A percentile compares a stretch with the other conserved stretches of the same genome.
Evolutionary conservation across 35 echinoderm and acorn worm species (phyloP).

Genomic region (Ophiothrix spiculata): DNA sequence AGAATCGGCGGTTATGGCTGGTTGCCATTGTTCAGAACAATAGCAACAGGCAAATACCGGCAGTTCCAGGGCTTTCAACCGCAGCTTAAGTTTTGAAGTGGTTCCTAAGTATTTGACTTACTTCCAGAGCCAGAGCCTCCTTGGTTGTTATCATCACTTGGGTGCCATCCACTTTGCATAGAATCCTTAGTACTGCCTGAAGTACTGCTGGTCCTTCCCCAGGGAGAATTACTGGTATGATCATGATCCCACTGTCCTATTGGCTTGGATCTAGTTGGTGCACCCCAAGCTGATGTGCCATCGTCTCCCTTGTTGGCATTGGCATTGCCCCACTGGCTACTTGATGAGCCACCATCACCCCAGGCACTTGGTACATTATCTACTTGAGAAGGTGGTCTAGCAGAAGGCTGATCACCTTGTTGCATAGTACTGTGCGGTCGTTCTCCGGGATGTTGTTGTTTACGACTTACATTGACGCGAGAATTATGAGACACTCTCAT

Average conservation of each 20-base stretch:
- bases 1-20: no score
- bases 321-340: background rate
- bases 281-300: conserved; percentile 51
- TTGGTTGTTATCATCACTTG: conserved; percentile 54
- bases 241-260: conserved; percentile 61
- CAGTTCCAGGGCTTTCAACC: background rate
- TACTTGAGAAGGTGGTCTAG: conserved; percentile 44
- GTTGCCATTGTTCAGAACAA: no score
- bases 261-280: conserved; percentile 17
- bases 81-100: no score
- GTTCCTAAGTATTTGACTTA: background rate
- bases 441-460: conserved; percentile 15
- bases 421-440: conserved; percentile 94
- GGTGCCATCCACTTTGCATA: conserved; percentile 99
- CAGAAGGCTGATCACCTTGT: conserved; percentile 47
- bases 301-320: conserved; percentile 26
- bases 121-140: conserved; percentile 16
- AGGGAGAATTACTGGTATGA: conserved; percentile 38
- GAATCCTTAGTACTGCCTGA: conserved; percentile 93
- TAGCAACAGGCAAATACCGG: background rate
- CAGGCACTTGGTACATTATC: conserved; percentile 13
- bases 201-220: conserved; percentile 68
- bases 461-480: conserved; percentile 21
- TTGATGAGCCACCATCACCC: background rate
- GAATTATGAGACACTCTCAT: conserved; percentile 36